These are phyloP conservation scores for Poecilia wingei DNA, from an alignment of 2,797 vertebrate species.

Conservation along the genomic window DNA sequence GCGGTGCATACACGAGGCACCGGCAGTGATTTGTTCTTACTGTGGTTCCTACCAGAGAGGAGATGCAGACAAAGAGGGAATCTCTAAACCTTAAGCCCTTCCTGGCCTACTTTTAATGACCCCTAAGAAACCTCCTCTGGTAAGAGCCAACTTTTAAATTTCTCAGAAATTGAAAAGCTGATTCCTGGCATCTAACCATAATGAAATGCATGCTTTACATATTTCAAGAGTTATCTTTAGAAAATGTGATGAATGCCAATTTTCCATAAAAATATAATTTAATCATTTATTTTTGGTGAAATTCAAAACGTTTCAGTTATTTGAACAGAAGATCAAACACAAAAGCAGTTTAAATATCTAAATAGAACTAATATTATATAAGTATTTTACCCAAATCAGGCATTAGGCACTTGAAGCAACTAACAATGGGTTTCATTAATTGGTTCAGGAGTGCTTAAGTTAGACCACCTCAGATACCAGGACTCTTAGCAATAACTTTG, in stretches of 20 bases:
- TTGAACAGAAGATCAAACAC: neutral
- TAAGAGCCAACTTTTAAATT: neutral
- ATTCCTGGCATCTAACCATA: neutral
- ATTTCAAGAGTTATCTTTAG: neutral
- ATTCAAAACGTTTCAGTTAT: neutral
- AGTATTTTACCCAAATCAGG: neutral
- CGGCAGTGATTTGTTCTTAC: neutral
- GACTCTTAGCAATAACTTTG: neutral
- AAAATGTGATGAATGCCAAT: neutral
- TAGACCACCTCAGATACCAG: neutral
- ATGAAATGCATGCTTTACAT: neutral
- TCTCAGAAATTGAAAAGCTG: conserved; percentile 5
- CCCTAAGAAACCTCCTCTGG: conserved; percentile 12
- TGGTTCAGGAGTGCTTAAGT: neutral
- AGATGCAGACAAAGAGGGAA: conserved; percentile 18
- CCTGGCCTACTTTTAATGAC: conserved; percentile 22
- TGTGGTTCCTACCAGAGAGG: neutral
- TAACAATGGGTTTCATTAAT: neutral
- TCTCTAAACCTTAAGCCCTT: conserved; percentile 33
- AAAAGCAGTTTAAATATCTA: neutral
- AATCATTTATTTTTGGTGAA: neutral
- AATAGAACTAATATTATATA: neutral
- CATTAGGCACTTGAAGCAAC: neutral
- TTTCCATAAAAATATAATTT: neutral
- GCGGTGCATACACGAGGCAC: conserved; percentile 14